These are phyloP conservation scores for Pluvianellus socialis DNA, from an alignment of 2,113 vertebrate genomes.

Conservation along the genomic window DNA sequence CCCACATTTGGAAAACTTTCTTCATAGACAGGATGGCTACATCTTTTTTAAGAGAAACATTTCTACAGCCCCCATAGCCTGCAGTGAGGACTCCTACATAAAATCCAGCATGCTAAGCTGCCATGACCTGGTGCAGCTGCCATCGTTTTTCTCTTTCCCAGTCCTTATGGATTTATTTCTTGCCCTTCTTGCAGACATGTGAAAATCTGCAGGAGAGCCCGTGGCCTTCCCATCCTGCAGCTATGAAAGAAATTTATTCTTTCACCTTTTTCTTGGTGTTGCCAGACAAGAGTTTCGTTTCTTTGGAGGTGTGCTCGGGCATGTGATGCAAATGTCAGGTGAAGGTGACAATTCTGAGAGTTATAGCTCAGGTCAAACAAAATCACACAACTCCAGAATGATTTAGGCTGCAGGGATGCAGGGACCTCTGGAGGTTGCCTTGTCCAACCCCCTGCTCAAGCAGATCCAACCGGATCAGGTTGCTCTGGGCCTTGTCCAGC, in stretches of 20 bases:
- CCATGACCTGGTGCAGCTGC: background rate
- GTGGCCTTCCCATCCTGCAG: background rate
- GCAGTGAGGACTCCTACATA: background rate
- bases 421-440: background rate
- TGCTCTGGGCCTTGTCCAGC: background rate
- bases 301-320: background rate
- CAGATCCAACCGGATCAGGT: background rate
- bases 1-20: conserved; percentile 15
- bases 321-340: background rate
- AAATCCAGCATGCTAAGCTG: background rate
- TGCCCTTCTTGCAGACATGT: background rate
- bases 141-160: background rate
- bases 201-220: background rate
- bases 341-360: background rate
- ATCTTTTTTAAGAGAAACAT: background rate
- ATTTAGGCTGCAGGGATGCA: background rate
- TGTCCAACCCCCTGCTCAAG: background rate
- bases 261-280: background rate
- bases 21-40: background rate
- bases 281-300: background rate
- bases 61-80: background rate
- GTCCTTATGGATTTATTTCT: background rate
- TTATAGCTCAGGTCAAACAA: background rate
- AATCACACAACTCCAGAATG: background rate
- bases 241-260: background rate